phyloP scores from a whole-genome alignment of 1,140 invertebrate species.

The Aphis gossypii region DNA sequence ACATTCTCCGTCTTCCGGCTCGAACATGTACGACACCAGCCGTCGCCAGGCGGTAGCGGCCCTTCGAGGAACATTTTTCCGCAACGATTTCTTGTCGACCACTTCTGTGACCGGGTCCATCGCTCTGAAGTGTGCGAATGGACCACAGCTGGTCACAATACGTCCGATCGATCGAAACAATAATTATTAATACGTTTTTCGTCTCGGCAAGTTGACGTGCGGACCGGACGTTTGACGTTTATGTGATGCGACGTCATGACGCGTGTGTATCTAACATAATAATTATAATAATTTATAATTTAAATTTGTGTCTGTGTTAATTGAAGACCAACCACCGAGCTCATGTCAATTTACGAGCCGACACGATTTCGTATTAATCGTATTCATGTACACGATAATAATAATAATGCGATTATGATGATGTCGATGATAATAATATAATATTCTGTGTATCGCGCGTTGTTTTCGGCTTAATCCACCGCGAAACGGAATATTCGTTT shows the following conservation, averaged over 20 bases:
- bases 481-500: no score
- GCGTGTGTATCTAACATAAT: not conserved
- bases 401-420: not conserved
- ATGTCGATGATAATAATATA: not conserved
- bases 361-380: not conserved
- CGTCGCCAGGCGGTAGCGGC: slow-evolving; percentile 62
- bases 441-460: not conserved
- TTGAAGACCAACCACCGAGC: not conserved
- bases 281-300: not conserved
- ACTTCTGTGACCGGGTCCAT: not conserved
- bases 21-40: slow-evolving; percentile 70
- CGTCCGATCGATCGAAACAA: not conserved
- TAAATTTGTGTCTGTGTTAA: not conserved
- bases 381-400: not conserved
- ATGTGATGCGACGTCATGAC: not conserved
- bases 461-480: not conserved
- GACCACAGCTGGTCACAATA: not conserved
- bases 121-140: not conserved
- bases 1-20: slow-evolving; percentile 76
- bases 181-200: not conserved
- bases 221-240: not conserved
- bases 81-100: not conserved
- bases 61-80: not conserved
- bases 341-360: not conserved
- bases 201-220: not conserved